Percentiles rank a stretch among this genome's conserved stretches.
Evolutionary conservation across 2,888 invertebrate species (phyloP).

Genomic region (Gymnosoma rotundatum): DNA sequence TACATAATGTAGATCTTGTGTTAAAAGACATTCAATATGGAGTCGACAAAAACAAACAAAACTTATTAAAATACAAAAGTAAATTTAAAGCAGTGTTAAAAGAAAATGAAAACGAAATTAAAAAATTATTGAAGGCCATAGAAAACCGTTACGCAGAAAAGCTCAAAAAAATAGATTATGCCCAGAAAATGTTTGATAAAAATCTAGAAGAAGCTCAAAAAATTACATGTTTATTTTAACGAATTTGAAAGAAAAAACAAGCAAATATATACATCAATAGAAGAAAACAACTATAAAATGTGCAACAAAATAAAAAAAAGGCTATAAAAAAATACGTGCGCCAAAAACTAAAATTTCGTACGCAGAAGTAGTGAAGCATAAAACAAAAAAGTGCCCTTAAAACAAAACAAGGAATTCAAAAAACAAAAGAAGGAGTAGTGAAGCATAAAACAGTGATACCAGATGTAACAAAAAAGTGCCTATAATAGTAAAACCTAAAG

Average conservation of each 20-base stretch:
- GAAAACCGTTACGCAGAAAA: not conserved
- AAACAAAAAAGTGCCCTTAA: too few species aligned
- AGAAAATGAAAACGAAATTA: constrained; percentile 1
- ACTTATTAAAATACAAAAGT: not conserved
- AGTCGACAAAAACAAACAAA: constrained; percentile 2
- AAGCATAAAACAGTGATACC: constrained; percentile 3
- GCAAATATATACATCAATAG: not conserved
- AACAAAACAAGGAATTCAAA: too few species aligned
- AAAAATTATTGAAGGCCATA: not conserved
- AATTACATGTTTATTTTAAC: not conserved
- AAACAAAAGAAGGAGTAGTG: not conserved
- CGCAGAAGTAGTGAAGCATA: too few species aligned
- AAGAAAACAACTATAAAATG: not conserved
- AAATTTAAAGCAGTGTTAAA: not conserved
- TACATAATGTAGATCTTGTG: not conserved
- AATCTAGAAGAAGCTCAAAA: not conserved
- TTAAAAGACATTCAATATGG: not conserved
- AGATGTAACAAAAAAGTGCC: not conserved
- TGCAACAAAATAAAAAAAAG: not conserved
- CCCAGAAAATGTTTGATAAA: not conserved
- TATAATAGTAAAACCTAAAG: not conserved
- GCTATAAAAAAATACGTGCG: too few species aligned
- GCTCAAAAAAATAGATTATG: not conserved
- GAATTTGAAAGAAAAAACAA: not conserved
- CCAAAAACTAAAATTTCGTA: too few species aligned